Percentiles rank a stretch among this genome's conserved stretches.
Evolutionary conservation across 2,797 vertebrate genomes (phyloP).

Genomic region (Poecilia wingei): DNA sequence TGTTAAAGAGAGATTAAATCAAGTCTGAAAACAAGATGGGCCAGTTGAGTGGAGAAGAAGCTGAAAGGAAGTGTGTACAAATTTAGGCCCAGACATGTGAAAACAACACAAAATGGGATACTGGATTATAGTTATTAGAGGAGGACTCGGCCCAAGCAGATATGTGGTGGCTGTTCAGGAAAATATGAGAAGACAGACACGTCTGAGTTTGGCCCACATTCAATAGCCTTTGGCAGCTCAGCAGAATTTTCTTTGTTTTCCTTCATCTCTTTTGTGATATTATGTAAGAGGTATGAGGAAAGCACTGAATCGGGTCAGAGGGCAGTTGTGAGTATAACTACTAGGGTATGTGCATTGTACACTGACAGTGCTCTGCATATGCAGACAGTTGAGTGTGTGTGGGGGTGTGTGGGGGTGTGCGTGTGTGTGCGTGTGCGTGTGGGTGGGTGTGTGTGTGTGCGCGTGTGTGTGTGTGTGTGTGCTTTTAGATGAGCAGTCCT

Average conservation of each 20-base stretch:
- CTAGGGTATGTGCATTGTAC: background rate
- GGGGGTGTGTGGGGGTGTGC: no score
- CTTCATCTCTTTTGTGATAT: accelerated
- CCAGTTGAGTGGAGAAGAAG: background rate
- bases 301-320: accelerated
- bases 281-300: background rate
- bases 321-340: accelerated
- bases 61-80: accelerated
- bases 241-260: background rate
- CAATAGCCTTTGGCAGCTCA: background rate
- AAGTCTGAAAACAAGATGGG: background rate
- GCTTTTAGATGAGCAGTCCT: background rate
- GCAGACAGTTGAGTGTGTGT: no score
- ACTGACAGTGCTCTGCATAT: background rate
- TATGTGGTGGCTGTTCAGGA: background rate
- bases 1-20: background rate
- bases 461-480: background rate
- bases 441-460: background rate
- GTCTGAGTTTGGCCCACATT: accelerated
- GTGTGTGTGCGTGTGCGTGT: no score
- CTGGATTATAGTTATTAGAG: background rate
- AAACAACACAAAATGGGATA: background rate
- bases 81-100: background rate
- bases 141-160: background rate
- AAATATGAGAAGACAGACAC: background rate